Base-by-base conservation (phyloP, 2,113 vertebrate species). In the Triplophysa tibetana region DNA sequence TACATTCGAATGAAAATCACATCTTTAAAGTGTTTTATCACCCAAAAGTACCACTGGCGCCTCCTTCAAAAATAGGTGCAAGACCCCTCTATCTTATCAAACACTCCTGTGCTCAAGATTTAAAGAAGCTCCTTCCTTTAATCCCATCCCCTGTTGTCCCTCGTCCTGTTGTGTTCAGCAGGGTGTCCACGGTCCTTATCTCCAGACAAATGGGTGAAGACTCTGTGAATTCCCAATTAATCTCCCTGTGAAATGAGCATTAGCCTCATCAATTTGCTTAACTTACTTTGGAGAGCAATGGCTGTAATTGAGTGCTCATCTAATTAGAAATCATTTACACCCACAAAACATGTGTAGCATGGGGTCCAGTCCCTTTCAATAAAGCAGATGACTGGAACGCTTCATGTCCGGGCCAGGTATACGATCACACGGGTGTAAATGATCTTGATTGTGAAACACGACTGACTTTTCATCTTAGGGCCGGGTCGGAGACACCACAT, bases 141-240 rank as follows among this genome's bases (percentile, higher is more conserved):
- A 8, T 17, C 41, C 65, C 65, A 9, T 54, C 65, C 58, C 23
- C 56, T 45, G n/a, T 62, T 65, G 62, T 21, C 41, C 63, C 56
- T 33, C 19, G 26, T 65, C 17, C 61, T 58, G 48, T 54, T 50
- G 8, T 73, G 48, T 70, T 75, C 43, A 64, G 63, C 66, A 58
- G 62, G 79, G 62, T 67, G 70, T 67, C 76, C 52, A 23, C 41
- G 38, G 81, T 78, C 70, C 84, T 85, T 85, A 82, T 83, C 84
- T 85, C 63, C 75, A 83, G 75, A 67, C 84, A 80, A 74, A 79
- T 66, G 81, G 70, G 70, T 72, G 24, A 58, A 48, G 52, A 69
- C 78, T 61, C 79, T 21, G 62, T 4, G 43, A 56, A 56, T 81
- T 41, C 77, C 43, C 45, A 63, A 81, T 83, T 79, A 81, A 76